Evolutionary conservation across 2,888 invertebrate species (phyloP), one percentile per base, ranked within the genome.

Genomic region (Hypomecis punctinalis): DNA sequence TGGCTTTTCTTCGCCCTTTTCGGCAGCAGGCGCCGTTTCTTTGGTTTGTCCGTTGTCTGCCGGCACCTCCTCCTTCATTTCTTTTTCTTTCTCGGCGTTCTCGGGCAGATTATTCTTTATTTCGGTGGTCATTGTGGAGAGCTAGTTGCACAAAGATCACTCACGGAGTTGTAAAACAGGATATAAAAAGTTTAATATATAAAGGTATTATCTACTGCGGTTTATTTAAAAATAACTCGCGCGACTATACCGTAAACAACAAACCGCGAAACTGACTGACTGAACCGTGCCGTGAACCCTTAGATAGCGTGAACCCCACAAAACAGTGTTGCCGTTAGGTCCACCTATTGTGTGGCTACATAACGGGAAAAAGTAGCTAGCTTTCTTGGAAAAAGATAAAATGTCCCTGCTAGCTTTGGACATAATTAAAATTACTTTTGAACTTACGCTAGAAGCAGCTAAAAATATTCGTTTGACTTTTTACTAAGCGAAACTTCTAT

Each of bases 41-140:
- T 93, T 90, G 74, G 80, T 84, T 80, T 90, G 89, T 47, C 85
- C 89, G 81, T 91, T 91, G 80, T 90, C 94, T 85, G 77, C 92
- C 71, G 85, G 90, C 81, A 87, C 84, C 75, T 94, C 94, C 74
- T 94, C 94, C 74, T 94, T 94, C 76, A 92, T 81, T 80, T 94
- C 94, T 76, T 94, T 94, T 83, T 94, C 95, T 75, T 95, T 95
- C 84, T 95, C 95, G 62, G 93, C 86, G 72, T 94, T 94, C 69
- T 94, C 94, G 67, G 95, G 94, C 75, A 94, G 94, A 88, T 94
- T 96, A 88, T 95, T 96, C 84, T 95, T 95, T 77, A 95, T 95
- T 94, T 97, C 96, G 76, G 96, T 95, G 79, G 96, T 95, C 96
- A 97, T 97, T 86, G 86, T 93, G 80, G 66, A 10, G 48, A 60